These are phyloP conservation scores for Macaca nemestrina DNA, from an alignment of 2,113 vertebrate species.

Conservation along the genomic window DNA sequence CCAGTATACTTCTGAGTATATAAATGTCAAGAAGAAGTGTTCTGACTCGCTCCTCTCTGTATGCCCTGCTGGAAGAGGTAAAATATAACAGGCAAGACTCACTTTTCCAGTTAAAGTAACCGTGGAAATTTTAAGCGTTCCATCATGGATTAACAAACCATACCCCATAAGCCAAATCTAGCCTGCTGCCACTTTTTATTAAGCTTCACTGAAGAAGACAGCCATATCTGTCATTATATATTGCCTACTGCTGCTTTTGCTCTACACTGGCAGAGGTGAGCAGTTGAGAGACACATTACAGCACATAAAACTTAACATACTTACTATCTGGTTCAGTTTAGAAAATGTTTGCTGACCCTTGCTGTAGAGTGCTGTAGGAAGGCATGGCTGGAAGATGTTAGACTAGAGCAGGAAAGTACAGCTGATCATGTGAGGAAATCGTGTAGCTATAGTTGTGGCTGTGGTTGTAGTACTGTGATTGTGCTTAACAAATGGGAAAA, in stretches of 20 bases:
- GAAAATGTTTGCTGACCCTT: not conserved
- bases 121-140: not conserved
- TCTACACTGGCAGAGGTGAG: not conserved
- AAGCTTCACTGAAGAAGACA: not conserved
- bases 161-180: not conserved
- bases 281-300: not conserved
- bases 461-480: not conserved
- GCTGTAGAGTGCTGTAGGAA: not conserved
- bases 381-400: too few relatives aligned
- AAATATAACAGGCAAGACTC: not conserved
- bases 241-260: not conserved
- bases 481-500: not conserved
- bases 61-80: not conserved
- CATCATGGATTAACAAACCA: not conserved
- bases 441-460: not conserved
- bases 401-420: not conserved
- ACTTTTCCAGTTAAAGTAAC: not conserved
- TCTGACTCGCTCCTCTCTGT: not conserved
- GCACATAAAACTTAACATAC: not conserved
- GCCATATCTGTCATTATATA: not conserved
- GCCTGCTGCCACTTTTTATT: not conserved
- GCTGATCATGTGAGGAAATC: not conserved
- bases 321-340: not conserved
- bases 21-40: not conserved
- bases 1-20: not conserved